Percentiles rank a stretch among this genome's conserved stretches.
These are phyloP conservation scores for Parapristionchus giblindavisi DNA, from an alignment of 2,888 invertebrate genomes.

Conservation along the genomic window DNA sequence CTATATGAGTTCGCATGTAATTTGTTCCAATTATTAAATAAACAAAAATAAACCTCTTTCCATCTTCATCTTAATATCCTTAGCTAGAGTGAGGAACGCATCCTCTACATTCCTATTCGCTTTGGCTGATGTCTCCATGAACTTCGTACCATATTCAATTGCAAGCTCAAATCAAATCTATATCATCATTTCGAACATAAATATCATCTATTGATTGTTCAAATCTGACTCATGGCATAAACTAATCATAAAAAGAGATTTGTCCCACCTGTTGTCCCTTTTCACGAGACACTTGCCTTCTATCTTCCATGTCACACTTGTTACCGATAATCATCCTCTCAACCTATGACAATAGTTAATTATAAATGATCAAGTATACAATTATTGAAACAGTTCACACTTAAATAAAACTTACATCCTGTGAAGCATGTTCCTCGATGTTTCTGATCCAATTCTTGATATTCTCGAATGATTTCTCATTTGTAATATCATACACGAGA, in stretches of 20 bases:
- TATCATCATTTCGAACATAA: neutral
- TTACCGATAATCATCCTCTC: conserved; percentile 99
- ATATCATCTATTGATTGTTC: neutral
- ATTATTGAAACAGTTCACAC: neutral
- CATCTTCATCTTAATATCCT: conserved; percentile 71
- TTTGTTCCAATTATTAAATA: neutral
- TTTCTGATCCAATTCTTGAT: conserved; percentile 99
- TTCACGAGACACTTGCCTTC: conserved; percentile 91
- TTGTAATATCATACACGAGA: conserved; percentile 89
- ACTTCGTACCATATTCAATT: conserved; percentile 96
- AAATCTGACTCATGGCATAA: too few relatives aligned
- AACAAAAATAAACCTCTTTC: conserved; percentile 12
- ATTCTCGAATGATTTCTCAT: conserved; percentile 98
- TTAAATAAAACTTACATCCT: conserved; percentile 25
- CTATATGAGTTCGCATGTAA: neutral
- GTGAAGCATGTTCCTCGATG: conserved; percentile 77
- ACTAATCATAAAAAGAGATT: neutral
- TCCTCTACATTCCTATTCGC: conserved; percentile 96
- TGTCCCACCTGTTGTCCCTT: conserved; percentile 80
- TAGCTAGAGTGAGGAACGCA: conserved; percentile 94
- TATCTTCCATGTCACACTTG: conserved; percentile 96
- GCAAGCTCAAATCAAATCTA: conserved; percentile 56
- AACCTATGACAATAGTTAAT: conserved; percentile 79
- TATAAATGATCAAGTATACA: neutral
- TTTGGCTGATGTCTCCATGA: conserved; percentile 99